Base-by-base conservation (phyloP, 2,113 vertebrate genomes). In the Beaufortia kweichowensis region DNA sequence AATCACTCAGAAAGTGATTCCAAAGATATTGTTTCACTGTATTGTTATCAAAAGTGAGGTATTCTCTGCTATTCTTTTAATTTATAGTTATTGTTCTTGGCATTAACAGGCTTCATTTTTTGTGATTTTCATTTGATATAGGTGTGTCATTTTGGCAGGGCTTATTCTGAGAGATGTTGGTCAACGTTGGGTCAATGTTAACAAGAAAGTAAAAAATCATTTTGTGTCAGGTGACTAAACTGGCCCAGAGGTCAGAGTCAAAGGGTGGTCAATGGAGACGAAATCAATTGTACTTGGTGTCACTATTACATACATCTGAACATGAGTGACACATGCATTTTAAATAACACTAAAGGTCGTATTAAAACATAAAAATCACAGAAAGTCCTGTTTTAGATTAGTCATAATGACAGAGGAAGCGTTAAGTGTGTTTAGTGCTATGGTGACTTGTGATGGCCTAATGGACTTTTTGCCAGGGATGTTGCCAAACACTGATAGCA, bases 241-340 rank as follows among this genome's bases (percentile, higher is more conserved):
- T 77, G 55, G 63, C 35, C 74, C 77, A 28, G 21, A 73, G 70
- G 55, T 76, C 31, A 68, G 26, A 69, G 66, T 35, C 57, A 83
- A 75, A 50, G 23, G 64, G 46, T 65, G 41, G 75, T 39, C 15
- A 41, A 29, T 19, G 24, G 39, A 77, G 68, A 82, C 77, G 24
- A 84, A 85, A 84, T 86, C 81, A 80, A 48, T 87, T 69, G 57
- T 26, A 75, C 73, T 62, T 72, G 56, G 75, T 66, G 71, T 69
- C 73, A 73, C 35, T 59, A 69, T 78, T 59, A 35, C 53, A 56
- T 60, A 53, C 3, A 66, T 57, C 55, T 50, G 19, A 46, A 67
- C 21, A 6, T 14, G 4, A 33, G 46, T 33, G 19, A 23, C 50
- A 19, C 33, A 21, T 41, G 10, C 28, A 48, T 64, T 24, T 21